Percentiles rank a stretch among this genome's conserved stretches.
Evolutionary conservation across 1,140 invertebrate genomes (phyloP).

Genomic region (Platorchestia sp.): DNA sequence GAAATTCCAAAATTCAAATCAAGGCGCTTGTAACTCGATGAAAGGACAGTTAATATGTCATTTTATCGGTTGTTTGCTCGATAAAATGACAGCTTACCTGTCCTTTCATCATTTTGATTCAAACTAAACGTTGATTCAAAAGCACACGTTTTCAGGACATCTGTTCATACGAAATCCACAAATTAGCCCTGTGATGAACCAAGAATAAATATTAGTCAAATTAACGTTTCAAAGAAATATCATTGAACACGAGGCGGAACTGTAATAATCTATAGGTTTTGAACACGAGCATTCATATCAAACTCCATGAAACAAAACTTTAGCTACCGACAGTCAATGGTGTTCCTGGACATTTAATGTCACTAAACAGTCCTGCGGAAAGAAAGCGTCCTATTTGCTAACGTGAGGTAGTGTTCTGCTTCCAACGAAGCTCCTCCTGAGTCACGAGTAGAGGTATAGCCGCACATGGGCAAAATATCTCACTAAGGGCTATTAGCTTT

Average conservation of each 20-base stretch:
- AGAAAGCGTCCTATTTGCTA: background rate
- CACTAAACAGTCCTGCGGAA: background rate
- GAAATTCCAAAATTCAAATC: background rate
- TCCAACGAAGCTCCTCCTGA: background rate
- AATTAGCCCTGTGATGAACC: background rate
- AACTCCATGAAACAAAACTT: background rate
- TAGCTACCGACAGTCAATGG: background rate
- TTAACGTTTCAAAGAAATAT: background rate
- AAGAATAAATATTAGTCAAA: background rate
- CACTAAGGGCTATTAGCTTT: too few relatives aligned
- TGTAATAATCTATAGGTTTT: background rate
- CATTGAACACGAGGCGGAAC: background rate
- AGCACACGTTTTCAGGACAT: background rate
- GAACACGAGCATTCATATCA: background rate
- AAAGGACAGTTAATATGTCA: background rate
- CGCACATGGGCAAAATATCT: background rate
- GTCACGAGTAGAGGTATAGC: background rate
- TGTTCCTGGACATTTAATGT: background rate
- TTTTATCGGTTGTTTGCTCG: too few relatives aligned
- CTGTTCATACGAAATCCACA: background rate
- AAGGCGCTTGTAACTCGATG: background rate
- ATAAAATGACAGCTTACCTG: too few relatives aligned
- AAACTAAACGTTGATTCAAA: too few relatives aligned
- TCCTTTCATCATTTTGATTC: too few relatives aligned
- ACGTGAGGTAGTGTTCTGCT: background rate